Conservation (phyloP, 2,113 vertebrate genomes). For the Lampris incognitus region DNA sequence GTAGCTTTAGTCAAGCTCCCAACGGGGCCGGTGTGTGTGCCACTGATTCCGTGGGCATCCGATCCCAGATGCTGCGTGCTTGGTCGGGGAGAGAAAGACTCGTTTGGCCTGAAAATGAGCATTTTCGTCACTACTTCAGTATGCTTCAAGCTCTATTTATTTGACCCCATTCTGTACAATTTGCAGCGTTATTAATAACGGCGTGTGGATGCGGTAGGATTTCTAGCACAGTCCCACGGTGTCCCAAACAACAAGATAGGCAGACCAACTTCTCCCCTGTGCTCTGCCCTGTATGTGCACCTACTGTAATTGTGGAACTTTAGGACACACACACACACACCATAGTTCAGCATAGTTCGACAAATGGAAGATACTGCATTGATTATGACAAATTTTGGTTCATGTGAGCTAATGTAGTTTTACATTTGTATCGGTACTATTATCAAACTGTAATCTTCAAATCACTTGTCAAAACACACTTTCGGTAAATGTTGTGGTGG, state of each 20-base stretch:
- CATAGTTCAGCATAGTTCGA: background rate
- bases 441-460: no score
- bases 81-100: constrained; percentile 17
- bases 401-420: background rate
- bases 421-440: no score
- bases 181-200: constrained; percentile 64
- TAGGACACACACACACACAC: background rate
- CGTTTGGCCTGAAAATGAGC: constrained; percentile 35
- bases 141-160: constrained; percentile 52
- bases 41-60: constrained; percentile 52
- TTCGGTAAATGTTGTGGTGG: no score
- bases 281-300: constrained; percentile 16
- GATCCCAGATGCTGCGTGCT: constrained; percentile 60
- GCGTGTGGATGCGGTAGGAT: constrained; percentile 30
- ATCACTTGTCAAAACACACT: no score
- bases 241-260: constrained; percentile 14
- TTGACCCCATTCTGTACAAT: constrained; percentile 71
- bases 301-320: constrained; percentile 29
- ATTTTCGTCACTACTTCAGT: constrained; percentile 3
- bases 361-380: background rate
- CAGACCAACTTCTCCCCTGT: constrained; percentile 29
- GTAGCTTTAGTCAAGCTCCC: constrained; percentile 48
- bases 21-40: constrained; percentile 46
- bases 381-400: background rate
- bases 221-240: constrained; percentile 16